A percentile compares a stretch with the other conserved stretches of the same genome.
Evolutionary conservation across 2,888 invertebrate genomes (phyloP).

Genomic region (Aphodius granarius): DNA sequence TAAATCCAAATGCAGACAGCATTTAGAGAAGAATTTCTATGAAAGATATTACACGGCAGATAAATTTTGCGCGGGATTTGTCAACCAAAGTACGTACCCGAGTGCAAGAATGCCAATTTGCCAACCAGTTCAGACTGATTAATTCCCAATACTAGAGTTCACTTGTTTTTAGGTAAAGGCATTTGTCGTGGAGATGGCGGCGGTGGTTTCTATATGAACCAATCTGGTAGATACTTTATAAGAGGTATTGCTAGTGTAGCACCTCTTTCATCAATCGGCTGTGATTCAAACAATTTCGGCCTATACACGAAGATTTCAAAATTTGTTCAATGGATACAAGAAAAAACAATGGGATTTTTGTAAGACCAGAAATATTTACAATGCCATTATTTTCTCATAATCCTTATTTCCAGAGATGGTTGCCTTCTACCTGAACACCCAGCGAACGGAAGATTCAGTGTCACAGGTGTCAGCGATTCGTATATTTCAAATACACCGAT

Average conservation of each 20-base stretch:
- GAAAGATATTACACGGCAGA: slow-evolving; percentile 27
- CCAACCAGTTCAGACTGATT: too few species aligned
- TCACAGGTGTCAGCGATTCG: background rate
- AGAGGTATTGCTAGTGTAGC: slow-evolving; percentile 53
- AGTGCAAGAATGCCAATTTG: too few species aligned
- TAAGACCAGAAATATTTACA: too few species aligned
- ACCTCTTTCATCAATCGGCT: slow-evolving; percentile 36
- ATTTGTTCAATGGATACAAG: slow-evolving; percentile 34
- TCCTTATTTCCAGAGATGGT: background rate
- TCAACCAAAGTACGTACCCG: slow-evolving; percentile 28
- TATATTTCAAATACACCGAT: background rate
- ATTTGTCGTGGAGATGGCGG: slow-evolving; percentile 57
- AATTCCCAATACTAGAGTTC: too few species aligned
- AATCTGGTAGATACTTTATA: slow-evolving; percentile 47
- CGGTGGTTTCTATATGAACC: slow-evolving; percentile 52
- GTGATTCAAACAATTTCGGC: slow-evolving; percentile 45
- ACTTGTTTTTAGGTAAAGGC: slow-evolving; percentile 45
- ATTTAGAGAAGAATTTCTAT: slow-evolving; percentile 26
- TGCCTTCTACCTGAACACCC: background rate
- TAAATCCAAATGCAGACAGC: slow-evolving; percentile 22
- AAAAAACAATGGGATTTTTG: background rate
- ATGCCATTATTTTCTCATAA: too few species aligned
- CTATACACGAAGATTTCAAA: slow-evolving; percentile 47
- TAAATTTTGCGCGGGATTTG: slow-evolving; percentile 36
- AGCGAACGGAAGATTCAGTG: background rate